A percentile compares a stretch with the other conserved stretches of the same genome.
Evolutionary conservation across 2,888 invertebrate species (phyloP).

Genomic region (Pomacea canaliculata): DNA sequence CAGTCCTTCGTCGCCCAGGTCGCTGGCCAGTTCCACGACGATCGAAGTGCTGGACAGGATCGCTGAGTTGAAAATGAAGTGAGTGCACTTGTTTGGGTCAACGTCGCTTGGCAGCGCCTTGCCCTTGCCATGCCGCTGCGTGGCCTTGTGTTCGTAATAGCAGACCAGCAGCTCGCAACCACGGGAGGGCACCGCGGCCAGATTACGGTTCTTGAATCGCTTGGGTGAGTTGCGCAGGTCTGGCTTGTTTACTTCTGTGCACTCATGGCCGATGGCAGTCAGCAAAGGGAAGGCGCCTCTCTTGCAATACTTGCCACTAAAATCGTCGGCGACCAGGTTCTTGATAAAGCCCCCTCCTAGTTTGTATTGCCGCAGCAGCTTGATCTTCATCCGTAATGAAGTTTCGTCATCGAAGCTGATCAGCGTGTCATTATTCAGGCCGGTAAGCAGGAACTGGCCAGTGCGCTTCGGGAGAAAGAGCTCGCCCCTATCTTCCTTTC

Average conservation of each 20-base stretch:
- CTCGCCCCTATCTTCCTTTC: too few species aligned
- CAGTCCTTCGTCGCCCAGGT: not conserved
- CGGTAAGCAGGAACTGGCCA: too few species aligned
- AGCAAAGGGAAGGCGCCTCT: not conserved
- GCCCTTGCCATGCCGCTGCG: not conserved
- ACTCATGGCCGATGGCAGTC: not conserved
- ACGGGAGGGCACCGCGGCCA: not conserved
- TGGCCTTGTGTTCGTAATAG: not conserved
- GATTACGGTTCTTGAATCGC: too few species aligned
- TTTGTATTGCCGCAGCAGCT: not conserved
- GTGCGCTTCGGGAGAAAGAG: too few species aligned
- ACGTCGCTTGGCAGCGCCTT: not conserved
- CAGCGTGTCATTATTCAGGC: not conserved
- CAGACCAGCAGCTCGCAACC: not conserved
- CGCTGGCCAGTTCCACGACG: not conserved
- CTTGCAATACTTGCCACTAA: not conserved
- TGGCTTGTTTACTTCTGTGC: not conserved
- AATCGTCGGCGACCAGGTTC: slow-evolving; percentile 5
- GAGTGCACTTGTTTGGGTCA: slow-evolving; percentile 1
- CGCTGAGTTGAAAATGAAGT: not conserved
- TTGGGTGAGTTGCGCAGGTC: not conserved
- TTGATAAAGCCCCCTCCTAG: not conserved
- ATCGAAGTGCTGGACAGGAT: not conserved
- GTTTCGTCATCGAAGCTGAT: slow-evolving; percentile 3
- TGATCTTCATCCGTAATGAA: not conserved